A percentile compares a stretch with the other conserved stretches of the same genome.
Evolutionary conservation across 2,888 invertebrate genomes (phyloP).

Genomic region (Pseudanteris insignis): DNA sequence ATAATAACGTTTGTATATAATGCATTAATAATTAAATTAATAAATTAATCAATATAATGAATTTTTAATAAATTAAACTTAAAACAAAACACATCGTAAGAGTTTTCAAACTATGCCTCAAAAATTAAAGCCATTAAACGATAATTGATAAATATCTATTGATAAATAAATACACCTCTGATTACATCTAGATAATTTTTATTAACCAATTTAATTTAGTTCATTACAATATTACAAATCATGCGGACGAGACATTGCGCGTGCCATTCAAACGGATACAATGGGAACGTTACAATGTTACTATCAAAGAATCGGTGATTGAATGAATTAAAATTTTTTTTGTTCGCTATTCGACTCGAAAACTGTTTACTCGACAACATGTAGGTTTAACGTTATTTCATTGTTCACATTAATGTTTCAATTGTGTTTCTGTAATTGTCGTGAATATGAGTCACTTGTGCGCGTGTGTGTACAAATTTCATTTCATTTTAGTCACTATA

Average conservation of each 20-base stretch:
- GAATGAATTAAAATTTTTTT: constrained; percentile 56
- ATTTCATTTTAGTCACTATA: constrained; percentile 59
- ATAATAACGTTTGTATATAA: too few relatives aligned
- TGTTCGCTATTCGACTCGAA: constrained; percentile 63
- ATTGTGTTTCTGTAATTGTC: constrained; percentile 54
- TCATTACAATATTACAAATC: constrained; percentile 65
- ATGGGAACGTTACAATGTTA: constrained; percentile 63
- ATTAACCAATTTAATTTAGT: constrained; percentile 63
- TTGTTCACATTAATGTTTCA: constrained; percentile 60
- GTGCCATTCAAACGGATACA: constrained; percentile 63
- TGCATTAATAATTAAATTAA: too few relatives aligned
- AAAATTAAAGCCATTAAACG: too few relatives aligned
- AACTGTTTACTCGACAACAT: constrained; percentile 65
- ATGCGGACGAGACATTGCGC: constrained; percentile 59
- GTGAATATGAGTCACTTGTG: constrained; percentile 62
- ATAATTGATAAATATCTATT: too few relatives aligned
- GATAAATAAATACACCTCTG: too few relatives aligned
- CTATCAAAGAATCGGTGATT: constrained; percentile 61
- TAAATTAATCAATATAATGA: too few relatives aligned
- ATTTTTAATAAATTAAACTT: too few relatives aligned
- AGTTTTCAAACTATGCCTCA: too few relatives aligned
- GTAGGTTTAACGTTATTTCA: constrained; percentile 51
- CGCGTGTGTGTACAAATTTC: constrained; percentile 64
- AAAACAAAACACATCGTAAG: too few relatives aligned
- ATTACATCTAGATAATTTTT: constrained; percentile 68